Percentiles rank a stretch among this genome's conserved stretches.
phyloP scores from a whole-genome alignment of 2,113 vertebrate species.

The Megaptera novaeangliae region DNA sequence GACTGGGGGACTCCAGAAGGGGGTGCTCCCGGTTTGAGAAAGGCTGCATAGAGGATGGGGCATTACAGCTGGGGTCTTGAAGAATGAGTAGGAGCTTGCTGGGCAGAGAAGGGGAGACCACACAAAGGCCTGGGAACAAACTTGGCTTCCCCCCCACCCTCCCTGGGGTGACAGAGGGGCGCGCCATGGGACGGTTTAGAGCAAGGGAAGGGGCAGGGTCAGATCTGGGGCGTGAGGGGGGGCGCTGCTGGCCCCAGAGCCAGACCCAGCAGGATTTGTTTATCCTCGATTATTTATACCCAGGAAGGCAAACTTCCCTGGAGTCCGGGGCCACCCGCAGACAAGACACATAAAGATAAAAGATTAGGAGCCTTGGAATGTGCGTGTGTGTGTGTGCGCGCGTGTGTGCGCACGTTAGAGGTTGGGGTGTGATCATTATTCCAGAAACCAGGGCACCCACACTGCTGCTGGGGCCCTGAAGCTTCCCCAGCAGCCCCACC shows the following conservation, averaged over 20 bases:
- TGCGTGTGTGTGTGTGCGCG: not conserved
- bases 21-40: not conserved
- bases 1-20: not conserved
- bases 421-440: not conserved
- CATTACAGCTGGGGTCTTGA: not conserved
- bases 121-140: not conserved
- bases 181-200: not conserved
- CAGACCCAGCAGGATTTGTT: constrained; percentile 9
- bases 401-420: not conserved
- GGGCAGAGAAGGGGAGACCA: not conserved
- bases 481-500: not conserved
- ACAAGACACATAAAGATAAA: constrained; percentile 32
- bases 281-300: constrained; percentile 39
- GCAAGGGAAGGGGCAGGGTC: not conserved
- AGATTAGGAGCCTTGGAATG: constrained; percentile 20
- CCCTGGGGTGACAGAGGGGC: not conserved
- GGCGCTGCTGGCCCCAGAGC: not conserved
- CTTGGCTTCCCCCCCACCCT: not conserved
- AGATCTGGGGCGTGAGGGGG: not conserved
- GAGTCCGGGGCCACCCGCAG: constrained; percentile 45
- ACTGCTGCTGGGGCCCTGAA: not conserved
- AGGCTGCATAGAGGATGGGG: not conserved
- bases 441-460: not conserved
- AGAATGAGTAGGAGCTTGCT: not conserved
- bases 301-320: constrained; percentile 22